These are phyloP conservation scores for Laticauda laticaudata DNA, from an alignment of 2,113 vertebrate genomes.

Conservation along the genomic window DNA sequence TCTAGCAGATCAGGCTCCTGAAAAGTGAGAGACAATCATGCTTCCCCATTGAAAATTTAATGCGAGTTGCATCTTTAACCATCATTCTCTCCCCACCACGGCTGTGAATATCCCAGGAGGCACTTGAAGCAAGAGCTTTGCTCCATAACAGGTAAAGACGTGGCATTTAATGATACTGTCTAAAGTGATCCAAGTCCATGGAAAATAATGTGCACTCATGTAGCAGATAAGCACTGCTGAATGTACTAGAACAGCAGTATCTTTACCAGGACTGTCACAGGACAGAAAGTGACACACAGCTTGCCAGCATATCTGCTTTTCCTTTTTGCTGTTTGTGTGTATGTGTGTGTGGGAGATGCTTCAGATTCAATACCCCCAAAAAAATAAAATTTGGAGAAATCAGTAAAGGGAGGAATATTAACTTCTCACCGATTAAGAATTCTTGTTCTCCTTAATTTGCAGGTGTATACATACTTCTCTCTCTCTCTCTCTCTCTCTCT, in stretches of 20 bases:
- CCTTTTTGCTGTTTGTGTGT: conserved; percentile 64
- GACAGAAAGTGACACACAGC: conserved; percentile 91
- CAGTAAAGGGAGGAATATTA: conserved; percentile 68
- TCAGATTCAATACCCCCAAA: conserved; percentile 54
- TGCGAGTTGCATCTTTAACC: conserved; percentile 88
- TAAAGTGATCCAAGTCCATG: conserved; percentile 90
- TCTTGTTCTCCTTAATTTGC: conserved; percentile 78
- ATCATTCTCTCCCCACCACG: conserved; percentile 76
- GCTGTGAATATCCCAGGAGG: conserved; percentile 81
- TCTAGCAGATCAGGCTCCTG: conserved; percentile 89
- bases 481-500: too few relatives aligned
- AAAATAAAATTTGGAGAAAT: conserved; percentile 61
- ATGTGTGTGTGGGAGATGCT: conserved; percentile 55
- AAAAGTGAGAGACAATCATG: conserved; percentile 97
- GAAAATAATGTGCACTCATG: conserved; percentile 90
- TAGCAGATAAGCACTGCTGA: conserved; percentile 92
- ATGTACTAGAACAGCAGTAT: conserved; percentile 77
- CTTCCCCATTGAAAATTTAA: conserved; percentile 92
- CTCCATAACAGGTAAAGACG: conserved; percentile 99
- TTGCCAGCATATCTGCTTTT: conserved; percentile 73
- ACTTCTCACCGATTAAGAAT: conserved; percentile 74
- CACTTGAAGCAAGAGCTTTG: conserved; percentile 83
- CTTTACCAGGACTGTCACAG: conserved; percentile 86
- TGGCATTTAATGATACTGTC: conserved; percentile 99
- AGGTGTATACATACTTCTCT: conserved; percentile 68